Evolutionary conservation across 2,797 vertebrate species (phyloP).

Genomic region (Rallus crepitans): DNA sequence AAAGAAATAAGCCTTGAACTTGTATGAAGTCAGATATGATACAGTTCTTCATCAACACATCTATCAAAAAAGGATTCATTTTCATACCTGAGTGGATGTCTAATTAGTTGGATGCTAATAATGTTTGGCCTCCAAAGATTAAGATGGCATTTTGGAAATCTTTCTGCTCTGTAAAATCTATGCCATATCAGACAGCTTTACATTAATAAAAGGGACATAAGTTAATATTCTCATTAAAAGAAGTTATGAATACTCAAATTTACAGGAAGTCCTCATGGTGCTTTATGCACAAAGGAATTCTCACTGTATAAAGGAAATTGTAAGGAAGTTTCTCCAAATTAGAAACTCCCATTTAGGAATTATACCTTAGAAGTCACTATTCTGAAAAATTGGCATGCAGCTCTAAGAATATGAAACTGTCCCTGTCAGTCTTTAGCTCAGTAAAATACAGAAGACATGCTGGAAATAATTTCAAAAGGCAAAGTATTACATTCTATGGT

Average conservation of each 20-base stretch:
- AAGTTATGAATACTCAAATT: background rate
- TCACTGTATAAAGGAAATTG: background rate
- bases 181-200: background rate
- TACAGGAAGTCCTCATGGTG: background rate
- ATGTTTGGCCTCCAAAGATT: background rate
- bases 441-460: background rate
- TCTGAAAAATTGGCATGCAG: background rate
- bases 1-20: background rate
- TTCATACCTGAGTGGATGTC: background rate
- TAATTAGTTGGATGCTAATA: background rate
- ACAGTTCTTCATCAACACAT: background rate
- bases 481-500: background rate
- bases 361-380: background rate
- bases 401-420: background rate
- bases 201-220: background rate
- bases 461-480: background rate
- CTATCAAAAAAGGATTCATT: background rate
- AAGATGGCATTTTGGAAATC: background rate
- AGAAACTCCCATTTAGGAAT: background rate
- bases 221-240: conserved; percentile 13
- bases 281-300: background rate
- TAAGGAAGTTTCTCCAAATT: background rate
- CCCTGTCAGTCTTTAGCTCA: background rate
- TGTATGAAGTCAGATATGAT: background rate
- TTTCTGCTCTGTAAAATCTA: background rate